These are phyloP conservation scores for Dicaeum eximium DNA, from an alignment of 2,113 vertebrate genomes.

Conservation along the genomic window DNA sequence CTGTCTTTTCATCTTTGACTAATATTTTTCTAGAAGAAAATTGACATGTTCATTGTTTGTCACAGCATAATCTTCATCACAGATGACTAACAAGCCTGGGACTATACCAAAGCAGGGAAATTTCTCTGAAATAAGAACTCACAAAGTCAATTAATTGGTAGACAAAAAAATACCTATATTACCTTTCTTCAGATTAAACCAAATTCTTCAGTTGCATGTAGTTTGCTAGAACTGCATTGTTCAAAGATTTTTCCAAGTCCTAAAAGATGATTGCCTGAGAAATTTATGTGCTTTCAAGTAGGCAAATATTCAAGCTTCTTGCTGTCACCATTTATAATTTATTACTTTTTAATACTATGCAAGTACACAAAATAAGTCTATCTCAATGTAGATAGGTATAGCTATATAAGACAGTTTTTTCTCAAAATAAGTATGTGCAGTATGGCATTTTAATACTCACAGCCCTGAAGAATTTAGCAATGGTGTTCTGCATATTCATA, in stretches of 20 bases:
- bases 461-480: not conserved
- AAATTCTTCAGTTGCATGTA: not conserved
- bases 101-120: not conserved
- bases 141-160: not conserved
- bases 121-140: not conserved
- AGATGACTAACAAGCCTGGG: not conserved
- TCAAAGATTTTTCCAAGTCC: not conserved
- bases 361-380: not conserved
- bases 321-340: not conserved
- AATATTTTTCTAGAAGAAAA: not conserved
- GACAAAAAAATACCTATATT: not conserved
- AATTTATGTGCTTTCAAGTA: not conserved
- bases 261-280: not conserved
- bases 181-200: not conserved
- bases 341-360: not conserved
- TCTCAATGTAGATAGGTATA: not conserved
- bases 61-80: not conserved
- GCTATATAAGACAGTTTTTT: not conserved
- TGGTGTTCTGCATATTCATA: not conserved
- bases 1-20: not conserved
- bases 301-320: not conserved
- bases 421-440: not conserved
- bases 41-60: not conserved
- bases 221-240: rapidly evolving
- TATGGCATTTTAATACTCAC: not conserved